A percentile compares a stretch with the other conserved stretches of the same genome.
Conservation (phyloP, 2,113 vertebrate species). For the Alligator mississippiensis region DNA sequence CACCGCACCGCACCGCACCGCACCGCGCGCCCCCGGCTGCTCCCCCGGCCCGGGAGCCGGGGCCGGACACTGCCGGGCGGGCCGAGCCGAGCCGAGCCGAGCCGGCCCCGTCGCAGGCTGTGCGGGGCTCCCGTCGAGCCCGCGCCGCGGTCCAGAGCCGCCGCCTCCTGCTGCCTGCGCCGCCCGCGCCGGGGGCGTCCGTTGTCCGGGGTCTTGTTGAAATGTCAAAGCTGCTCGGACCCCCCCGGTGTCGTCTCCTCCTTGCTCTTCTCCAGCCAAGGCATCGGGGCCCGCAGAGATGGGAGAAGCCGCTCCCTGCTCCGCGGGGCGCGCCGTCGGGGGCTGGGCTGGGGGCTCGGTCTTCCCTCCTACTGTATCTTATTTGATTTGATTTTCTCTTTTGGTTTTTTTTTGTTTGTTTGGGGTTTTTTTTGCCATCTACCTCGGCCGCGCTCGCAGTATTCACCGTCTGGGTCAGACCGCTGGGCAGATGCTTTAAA, state of each 20-base stretch:
- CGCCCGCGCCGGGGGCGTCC: neutral
- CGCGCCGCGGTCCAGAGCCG: neutral
- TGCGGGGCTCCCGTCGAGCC: neutral
- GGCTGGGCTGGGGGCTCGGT: neutral
- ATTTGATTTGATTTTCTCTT: conserved; percentile 68
- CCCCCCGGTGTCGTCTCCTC: neutral
- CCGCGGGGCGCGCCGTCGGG: neutral
- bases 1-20: too few species aligned
- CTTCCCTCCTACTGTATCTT: too few species aligned
- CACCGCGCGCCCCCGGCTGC: too few species aligned
- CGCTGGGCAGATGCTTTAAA: conserved; percentile 68
- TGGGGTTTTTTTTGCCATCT: conserved; percentile 81
- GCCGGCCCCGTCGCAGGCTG: too few species aligned
- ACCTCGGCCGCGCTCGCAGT: conserved; percentile 91
- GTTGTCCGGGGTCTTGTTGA: neutral
- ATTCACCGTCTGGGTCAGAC: conserved; percentile 75
- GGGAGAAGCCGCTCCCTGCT: neutral
- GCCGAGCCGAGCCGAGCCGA: too few species aligned
- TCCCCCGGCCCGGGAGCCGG: too few species aligned
- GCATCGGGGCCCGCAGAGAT: conserved; percentile 71
- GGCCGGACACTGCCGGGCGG: too few species aligned
- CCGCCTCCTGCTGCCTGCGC: too few species aligned
- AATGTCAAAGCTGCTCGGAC: conserved; percentile 65
- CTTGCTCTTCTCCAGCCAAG: conserved; percentile 63
- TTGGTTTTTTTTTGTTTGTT: conserved; percentile 62